Base-by-base conservation (phyloP, 92 coral and sea anemone species). In the Galaxea fascicularis region DNA sequence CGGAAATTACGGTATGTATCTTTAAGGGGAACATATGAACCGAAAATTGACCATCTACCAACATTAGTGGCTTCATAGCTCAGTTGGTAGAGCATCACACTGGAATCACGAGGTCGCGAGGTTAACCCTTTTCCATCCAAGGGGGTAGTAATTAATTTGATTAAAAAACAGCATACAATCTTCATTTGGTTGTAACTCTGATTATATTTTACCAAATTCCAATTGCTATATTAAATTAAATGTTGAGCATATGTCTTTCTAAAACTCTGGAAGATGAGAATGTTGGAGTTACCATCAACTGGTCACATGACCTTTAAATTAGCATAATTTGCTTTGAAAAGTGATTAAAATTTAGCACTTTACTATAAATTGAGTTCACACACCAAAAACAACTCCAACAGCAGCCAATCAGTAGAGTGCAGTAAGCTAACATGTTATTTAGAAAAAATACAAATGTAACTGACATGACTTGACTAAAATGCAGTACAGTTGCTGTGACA, bases 101-200 rank as follows among this genome's bases (percentile, higher is more conserved):
- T n/a, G n/a, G n/a, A n/a, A n/a, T n/a, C n/a, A n/a, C n/a, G n/a
- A n/a, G n/a, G n/a, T n/a, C n/a, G n/a, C n/a, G n/a, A n/a, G n/a
- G 26, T 74, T 74, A 54, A 76, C 80, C 80, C 80, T 75, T 76
- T 76, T 76, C 69, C 70, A 57, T 65, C 82, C 82, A 76, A 65
- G 82, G 54, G 52, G 69, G 82, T 57, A 31, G 65, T 44, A 56
- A 56, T 53, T 76, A 56, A 56, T 56, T 76, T 76, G 26, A 62
- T 12, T 12, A 53, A 53, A 53, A 53, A 16, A 10, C 59, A 53
- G 17, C 59, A 53, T 45, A 72, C 56, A 18, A 56, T 72, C 14
- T 29, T 29, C 57, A 35, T 18, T 56, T 45, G 57, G 22, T 30
- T 56, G 63, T 75, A 75, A 57, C 82, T 76, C 68, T 76, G 69